phyloP scores from a whole-genome alignment of 2,888 invertebrate species.

The Sminthurides aquaticus region DNA sequence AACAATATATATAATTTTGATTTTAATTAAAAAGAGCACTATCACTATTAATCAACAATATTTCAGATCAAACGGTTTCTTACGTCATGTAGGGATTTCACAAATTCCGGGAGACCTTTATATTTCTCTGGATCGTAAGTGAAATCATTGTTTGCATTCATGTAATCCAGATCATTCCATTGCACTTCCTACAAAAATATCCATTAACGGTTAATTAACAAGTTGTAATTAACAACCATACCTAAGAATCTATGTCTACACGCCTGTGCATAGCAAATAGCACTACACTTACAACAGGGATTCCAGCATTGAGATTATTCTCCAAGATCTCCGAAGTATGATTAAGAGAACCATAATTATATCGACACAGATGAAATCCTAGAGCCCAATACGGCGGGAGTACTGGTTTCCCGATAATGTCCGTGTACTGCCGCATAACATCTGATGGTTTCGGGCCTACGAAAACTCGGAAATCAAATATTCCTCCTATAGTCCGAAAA shows the following conservation, averaged over 20 bases:
- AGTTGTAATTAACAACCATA: no score
- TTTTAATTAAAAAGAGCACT: no score
- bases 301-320: constrained; percentile 63
- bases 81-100: constrained; percentile 58
- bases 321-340: constrained; percentile 60
- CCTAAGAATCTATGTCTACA: no score
- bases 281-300: constrained; percentile 63
- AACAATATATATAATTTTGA: no score
- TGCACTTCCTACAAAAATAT: constrained; percentile 53
- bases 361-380: constrained; percentile 77
- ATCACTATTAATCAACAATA: no score
- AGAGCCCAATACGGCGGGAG: constrained; percentile 83
- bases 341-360: constrained; percentile 60
- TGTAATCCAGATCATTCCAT: constrained; percentile 81
- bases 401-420: constrained; percentile 64
- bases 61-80: no score
- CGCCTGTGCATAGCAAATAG: no score
- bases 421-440: constrained; percentile 61
- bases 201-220: no score
- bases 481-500: constrained; percentile 72
- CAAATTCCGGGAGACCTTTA: constrained; percentile 60
- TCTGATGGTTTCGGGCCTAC: constrained; percentile 65
- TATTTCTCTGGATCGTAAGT: constrained; percentile 61
- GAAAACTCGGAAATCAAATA: constrained; percentile 71
- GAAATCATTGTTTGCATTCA: constrained; percentile 70